These are phyloP conservation scores for Phyllostomus discolor DNA, from an alignment of 2,113 vertebrate species.

Conservation along the genomic window DNA sequence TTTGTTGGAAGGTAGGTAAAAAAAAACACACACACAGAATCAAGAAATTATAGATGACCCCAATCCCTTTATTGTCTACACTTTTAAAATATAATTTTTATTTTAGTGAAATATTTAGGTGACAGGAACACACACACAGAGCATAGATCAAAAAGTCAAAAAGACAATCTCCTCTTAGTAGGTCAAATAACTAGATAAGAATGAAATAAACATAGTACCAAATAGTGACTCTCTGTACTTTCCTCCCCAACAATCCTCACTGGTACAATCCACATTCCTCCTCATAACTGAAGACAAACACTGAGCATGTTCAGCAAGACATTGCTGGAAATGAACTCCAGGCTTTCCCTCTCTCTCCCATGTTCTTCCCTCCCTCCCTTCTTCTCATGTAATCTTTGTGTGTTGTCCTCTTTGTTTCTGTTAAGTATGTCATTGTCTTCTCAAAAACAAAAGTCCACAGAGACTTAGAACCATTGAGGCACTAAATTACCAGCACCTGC, in stretches of 20 bases:
- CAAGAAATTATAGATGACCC: neutral
- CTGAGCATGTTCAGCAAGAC: neutral
- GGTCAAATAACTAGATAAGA: neutral
- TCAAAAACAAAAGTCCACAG: neutral
- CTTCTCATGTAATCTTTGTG: neutral
- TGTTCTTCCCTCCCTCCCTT: neutral
- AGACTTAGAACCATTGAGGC: neutral
- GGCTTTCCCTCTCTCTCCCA: neutral
- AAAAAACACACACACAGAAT: neutral
- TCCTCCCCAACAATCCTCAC: too few relatives aligned
- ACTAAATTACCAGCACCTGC: neutral
- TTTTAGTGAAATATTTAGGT: neutral
- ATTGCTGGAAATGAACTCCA: neutral
- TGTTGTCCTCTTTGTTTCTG: neutral
- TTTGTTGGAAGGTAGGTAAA: neutral
- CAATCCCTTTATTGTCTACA: neutral
- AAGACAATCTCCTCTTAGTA: neutral
- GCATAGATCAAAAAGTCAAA: neutral
- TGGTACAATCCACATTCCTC: neutral
- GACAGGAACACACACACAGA: neutral
- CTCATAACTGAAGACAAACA: neutral
- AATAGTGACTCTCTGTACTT: neutral
- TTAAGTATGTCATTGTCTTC: neutral
- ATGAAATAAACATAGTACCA: neutral
- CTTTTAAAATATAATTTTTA: constrained; percentile 5